phyloP scores from a whole-genome alignment of 2,888 invertebrate genomes.

The Serrognathus titanus region DNA sequence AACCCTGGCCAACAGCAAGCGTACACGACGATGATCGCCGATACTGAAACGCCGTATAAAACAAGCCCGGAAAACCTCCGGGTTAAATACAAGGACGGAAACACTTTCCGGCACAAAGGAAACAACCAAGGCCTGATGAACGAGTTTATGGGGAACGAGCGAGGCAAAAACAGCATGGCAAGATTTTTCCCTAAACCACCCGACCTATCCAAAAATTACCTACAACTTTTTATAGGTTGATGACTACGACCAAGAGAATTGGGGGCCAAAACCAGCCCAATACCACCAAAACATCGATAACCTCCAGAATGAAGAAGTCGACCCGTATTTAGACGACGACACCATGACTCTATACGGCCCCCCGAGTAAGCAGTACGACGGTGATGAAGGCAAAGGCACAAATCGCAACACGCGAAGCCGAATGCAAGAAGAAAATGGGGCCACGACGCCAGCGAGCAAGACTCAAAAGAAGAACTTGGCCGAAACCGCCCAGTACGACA shows the following conservation, averaged over 20 bases:
- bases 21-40: background rate
- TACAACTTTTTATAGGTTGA: conserved; percentile 14
- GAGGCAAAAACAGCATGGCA: background rate
- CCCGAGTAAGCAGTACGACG: conserved; percentile 24
- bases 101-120: conserved; percentile 42
- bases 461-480: conserved; percentile 39
- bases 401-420: conserved; percentile 45
- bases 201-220: background rate
- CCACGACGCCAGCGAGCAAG: conserved; percentile 11
- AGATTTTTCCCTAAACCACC: too few relatives aligned
- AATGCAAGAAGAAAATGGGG: conserved; percentile 13
- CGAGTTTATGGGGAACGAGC: background rate
- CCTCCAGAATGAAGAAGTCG: conserved; percentile 13
- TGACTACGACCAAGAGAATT: conserved; percentile 26
- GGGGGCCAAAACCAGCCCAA: conserved; percentile 19
- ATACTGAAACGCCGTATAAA: conserved; percentile 6
- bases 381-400: conserved; percentile 20
- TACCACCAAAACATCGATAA: conserved; percentile 26
- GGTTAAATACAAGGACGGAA: conserved; percentile 27
- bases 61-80: conserved; percentile 5
- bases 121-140: conserved; percentile 9
- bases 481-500: conserved; percentile 33
- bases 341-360: conserved; percentile 31
- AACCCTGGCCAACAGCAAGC: conserved; percentile 30
- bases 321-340: conserved; percentile 12